Base-by-base conservation (phyloP, 2,797 vertebrate genomes). In the Aplochiton taeniatus region DNA sequence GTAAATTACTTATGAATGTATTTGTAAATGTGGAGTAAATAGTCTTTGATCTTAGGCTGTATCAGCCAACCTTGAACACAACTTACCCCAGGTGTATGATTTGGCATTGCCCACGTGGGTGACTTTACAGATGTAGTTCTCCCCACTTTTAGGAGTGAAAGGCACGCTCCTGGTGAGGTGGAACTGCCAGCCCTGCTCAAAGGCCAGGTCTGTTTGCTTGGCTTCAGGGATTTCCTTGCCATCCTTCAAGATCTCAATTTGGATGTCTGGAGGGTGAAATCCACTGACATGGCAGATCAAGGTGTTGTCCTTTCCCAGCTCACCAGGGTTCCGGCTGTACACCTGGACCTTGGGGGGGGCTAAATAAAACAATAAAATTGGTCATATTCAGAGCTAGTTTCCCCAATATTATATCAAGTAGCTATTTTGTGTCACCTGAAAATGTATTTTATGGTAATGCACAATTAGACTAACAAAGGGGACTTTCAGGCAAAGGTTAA, bases 251-350 rank as follows among this genome's bases (percentile, higher is more conserved):
- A 98, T 61, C 0, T 68, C 0, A 10, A 96, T 88, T 0, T 14
- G 54, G 31, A 97, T 94, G 49, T 91, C 81, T 0, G 95, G 93
- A 0, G 96, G 96, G 45, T 96, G 89, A 79, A 98, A 97, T 0
- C 69, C 63, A 0, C 78, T 92, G 0, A 93, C 83, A 0, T 90
- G 93, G 83, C 96, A 97, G 58, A 96, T 94, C 1, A 98, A 71
- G 0, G 0, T 10, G 65, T 97, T 98, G 0, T 0, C 0, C 0
- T 79, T 4, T 0, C 88, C 91, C 0, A 4, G 55, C 0, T 68
- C 0, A 0, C 64, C 82, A 0, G 82, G 91, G 0, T 54, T 0
- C 0, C 76, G 79, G 8, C 92, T 90, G 73, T 96, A 98, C 0
- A 98, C 83, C 41, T 92, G 87, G 0, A 96, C 78, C 0, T 78